Evolutionary conservation across 2,797 vertebrate genomes (phyloP), one percentile per base, ranked within the genome.

Genomic region (Sorex maritimensis): DNA sequence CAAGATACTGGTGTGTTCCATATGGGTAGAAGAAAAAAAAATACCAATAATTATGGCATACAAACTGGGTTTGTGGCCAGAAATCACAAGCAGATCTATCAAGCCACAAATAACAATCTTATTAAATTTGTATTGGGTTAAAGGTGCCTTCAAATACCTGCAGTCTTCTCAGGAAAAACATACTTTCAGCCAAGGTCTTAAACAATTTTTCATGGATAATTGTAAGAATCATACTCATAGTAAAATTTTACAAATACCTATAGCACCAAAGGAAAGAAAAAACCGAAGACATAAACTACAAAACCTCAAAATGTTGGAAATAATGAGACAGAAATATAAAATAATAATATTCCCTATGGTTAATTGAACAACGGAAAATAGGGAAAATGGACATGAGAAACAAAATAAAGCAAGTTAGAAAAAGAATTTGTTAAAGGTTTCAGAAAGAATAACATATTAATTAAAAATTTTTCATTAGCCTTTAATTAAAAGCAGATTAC

Each of bases 1-100:
- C 44, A 68, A 85, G 73, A 88, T 72, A 44, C 2, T 6, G 28
- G 23, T 12, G 12, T 58, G 30, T 81, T 61, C 75, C 12, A 0
- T 80, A 13, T 75, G 58, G 24, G 21, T 24, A 84, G 17, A 71
- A 83, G 8, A 38, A 61, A 75, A 86, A 81, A 82, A 81, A 82
- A 49, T 26, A 8, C 19, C 21, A 6, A 63, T 81, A 73, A 44
- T 71, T 81, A 26, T 75, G 86, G 58, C 82, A 21, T 30, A 65
- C 73, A 79, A 88, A 73, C 14, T 13, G 2, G 21, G 21, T 68
- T 49, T 79, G 38, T 63, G n/a, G 49, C n/a, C 58, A 52, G 13
- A 93, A 73, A 61, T 90, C 65, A 78, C 21, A 15, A 85, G 52
- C 28, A 78, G 12, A n/a, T 81, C 65, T 82, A 46, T 78, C n/a